Evolutionary conservation across 2,888 invertebrate genomes (phyloP).

Genomic region (Drosophila kambysellisi): DNA sequence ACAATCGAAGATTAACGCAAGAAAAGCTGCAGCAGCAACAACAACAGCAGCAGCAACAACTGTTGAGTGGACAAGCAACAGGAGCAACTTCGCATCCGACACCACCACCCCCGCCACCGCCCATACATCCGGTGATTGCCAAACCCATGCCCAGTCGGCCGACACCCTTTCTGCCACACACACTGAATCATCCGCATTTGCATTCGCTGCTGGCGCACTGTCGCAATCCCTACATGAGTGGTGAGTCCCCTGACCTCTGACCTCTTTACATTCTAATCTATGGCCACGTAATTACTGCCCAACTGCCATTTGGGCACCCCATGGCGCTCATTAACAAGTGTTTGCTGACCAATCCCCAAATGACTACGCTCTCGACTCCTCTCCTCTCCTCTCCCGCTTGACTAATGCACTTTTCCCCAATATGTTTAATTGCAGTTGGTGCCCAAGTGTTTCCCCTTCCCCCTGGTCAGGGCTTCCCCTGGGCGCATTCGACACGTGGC

Average conservation of each 20-base stretch:
- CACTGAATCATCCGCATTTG: constrained; percentile 92
- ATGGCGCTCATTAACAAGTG: constrained; percentile 74
- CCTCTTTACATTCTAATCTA: constrained; percentile 31
- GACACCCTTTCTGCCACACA: constrained; percentile 88
- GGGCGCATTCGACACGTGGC: constrained; percentile 96
- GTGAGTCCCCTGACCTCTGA: constrained; percentile 70
- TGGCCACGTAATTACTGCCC: constrained; percentile 53
- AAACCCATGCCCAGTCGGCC: constrained; percentile 94
- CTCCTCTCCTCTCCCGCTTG: constrained; percentile 5
- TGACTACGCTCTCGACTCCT: neutral
- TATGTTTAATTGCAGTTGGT: constrained; percentile 85
- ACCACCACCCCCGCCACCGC: constrained; percentile 56
- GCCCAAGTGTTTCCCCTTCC: constrained; percentile 88
- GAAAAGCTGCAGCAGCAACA: constrained; percentile 75
- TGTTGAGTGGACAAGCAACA: constrained; percentile 58
- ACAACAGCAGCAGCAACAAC: constrained; percentile 55
- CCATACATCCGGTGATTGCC: constrained; percentile 87
- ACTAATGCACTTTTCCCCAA: constrained; percentile 64
- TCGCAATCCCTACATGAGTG: constrained; percentile 93
- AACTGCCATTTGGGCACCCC: constrained; percentile 41
- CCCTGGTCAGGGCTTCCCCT: constrained; percentile 90
- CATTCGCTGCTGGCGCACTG: constrained; percentile 93
- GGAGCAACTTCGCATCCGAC: constrained; percentile 68
- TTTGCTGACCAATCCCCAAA: constrained; percentile 25
- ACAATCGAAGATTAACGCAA: constrained; percentile 83